phyloP scores from a whole-genome alignment of 64 coral and sea anemone species.

The Anthopleura sola region DNA sequence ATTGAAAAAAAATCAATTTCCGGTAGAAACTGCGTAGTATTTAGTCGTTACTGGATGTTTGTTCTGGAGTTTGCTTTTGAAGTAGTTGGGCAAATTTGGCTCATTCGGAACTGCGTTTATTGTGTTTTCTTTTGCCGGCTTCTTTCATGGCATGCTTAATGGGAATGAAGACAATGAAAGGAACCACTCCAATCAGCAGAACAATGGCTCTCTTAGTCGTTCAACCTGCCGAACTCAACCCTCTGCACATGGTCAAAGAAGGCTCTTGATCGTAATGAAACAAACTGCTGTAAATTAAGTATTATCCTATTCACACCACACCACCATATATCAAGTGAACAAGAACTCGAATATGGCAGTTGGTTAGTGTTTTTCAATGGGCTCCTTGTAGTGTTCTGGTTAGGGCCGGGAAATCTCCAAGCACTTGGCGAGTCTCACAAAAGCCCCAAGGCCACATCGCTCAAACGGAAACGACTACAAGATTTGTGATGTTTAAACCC shows the following conservation, averaged over 20 bases:
- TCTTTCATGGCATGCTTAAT: constrained; percentile 9
- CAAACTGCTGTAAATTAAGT: neutral
- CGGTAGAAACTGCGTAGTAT: neutral
- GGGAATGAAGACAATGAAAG: constrained; percentile 11
- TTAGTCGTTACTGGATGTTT: constrained; percentile 9
- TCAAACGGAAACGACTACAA: constrained; percentile 2
- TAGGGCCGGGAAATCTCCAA: constrained; percentile 14
- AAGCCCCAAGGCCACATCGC: constrained; percentile 6
- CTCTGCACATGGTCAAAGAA: constrained; percentile 12
- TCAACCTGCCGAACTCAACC: constrained; percentile 13
- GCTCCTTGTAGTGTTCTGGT: constrained; percentile 14
- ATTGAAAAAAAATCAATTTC: constrained; percentile 30
- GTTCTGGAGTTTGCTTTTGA: constrained; percentile 15
- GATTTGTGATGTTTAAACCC: constrained; percentile 11
- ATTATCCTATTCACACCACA: neutral
- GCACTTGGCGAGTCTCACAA: constrained; percentile 1
- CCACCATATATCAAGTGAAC: constrained; percentile 10
- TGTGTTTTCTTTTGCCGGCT: constrained; percentile 22
- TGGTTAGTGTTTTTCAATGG: constrained; percentile 9
- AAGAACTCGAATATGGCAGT: neutral
- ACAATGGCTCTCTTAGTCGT: constrained; percentile 4
- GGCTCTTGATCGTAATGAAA: neutral
- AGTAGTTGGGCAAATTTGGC: constrained; percentile 15
- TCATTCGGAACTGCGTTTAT: constrained; percentile 22
- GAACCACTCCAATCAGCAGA: neutral